These are phyloP conservation scores for Aplodontia rufa DNA, from an alignment of 2,113 vertebrate species.

Conservation along the genomic window DNA sequence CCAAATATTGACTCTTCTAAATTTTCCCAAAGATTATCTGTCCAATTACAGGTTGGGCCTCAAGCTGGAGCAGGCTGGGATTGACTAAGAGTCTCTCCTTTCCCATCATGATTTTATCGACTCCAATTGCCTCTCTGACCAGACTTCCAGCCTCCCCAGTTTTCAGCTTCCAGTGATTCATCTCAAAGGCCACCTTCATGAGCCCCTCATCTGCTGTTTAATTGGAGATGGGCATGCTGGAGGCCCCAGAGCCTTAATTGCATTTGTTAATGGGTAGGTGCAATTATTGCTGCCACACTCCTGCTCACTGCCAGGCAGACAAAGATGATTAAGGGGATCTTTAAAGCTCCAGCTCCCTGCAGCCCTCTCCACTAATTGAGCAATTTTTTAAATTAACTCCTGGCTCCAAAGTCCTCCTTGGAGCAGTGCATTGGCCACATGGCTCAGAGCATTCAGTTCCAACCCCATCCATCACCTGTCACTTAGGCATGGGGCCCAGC, in stretches of 20 bases:
- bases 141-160: conserved; percentile 50
- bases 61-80: neutral
- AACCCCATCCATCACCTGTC: conserved; percentile 42
- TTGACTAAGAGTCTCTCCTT: neutral
- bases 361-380: conserved; percentile 42
- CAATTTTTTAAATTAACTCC: conserved; percentile 64
- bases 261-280: conserved; percentile 64
- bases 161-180: conserved; percentile 56
- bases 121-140: conserved; percentile 21
- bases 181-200: neutral
- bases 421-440: neutral
- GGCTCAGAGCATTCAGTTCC: neutral
- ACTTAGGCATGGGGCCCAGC: conserved; percentile 4
- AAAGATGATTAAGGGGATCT: conserved; percentile 63
- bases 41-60: neutral
- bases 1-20: neutral
- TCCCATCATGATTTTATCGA: neutral
- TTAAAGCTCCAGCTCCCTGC: conserved; percentile 52
- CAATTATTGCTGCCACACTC: conserved; percentile 47
- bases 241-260: conserved; percentile 61
- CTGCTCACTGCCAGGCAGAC: conserved; percentile 41
- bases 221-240: conserved; percentile 47
- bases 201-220: conserved; percentile 38
- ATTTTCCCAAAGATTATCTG: neutral
- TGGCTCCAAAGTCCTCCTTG: conserved; percentile 53